Conservation (phyloP, 1,140 invertebrate species). For the Diabrotica virgifera region DNA sequence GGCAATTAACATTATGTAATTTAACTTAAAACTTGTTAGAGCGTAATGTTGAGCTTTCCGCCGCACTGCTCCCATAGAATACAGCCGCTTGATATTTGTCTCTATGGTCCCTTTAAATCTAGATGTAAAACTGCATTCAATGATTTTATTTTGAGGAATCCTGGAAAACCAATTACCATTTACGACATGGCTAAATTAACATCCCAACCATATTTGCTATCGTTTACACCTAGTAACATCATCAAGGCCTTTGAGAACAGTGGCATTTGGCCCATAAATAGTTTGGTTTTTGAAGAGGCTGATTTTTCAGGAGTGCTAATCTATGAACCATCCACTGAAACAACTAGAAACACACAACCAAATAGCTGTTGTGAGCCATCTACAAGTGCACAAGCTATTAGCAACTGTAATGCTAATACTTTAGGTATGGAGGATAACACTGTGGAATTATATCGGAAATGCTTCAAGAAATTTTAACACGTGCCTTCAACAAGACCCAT, state of each 20-base stretch:
- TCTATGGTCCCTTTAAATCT: slow-evolving; percentile 40
- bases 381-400: too few relatives aligned
- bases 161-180: too few relatives aligned
- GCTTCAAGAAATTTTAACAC: too few relatives aligned
- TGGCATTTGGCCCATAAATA: slow-evolving; percentile 40
- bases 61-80: too few relatives aligned
- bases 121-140: slow-evolving; percentile 46
- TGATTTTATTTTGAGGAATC: slow-evolving; percentile 19
- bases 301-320: slow-evolving; percentile 18
- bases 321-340: slow-evolving; percentile 10
- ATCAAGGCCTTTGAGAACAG: slow-evolving; percentile 22
- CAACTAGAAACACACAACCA: slow-evolving; percentile 4
- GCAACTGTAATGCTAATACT: too few relatives aligned
- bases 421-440: too few relatives aligned
- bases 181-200: slow-evolving; percentile 41
- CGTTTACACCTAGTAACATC: slow-evolving; percentile 40
- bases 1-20: too few relatives aligned
- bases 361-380: slow-evolving; percentile 13
- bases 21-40: too few relatives aligned
- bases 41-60: too few relatives aligned
- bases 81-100: slow-evolving; percentile 44
- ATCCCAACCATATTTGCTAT: slow-evolving; percentile 41
- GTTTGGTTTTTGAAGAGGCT: slow-evolving; percentile 34
- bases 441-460: slow-evolving; percentile 9
- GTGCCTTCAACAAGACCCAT: too few relatives aligned